Conservation (phyloP, 2,888 invertebrate species). For the Lutraria lutraria region DNA sequence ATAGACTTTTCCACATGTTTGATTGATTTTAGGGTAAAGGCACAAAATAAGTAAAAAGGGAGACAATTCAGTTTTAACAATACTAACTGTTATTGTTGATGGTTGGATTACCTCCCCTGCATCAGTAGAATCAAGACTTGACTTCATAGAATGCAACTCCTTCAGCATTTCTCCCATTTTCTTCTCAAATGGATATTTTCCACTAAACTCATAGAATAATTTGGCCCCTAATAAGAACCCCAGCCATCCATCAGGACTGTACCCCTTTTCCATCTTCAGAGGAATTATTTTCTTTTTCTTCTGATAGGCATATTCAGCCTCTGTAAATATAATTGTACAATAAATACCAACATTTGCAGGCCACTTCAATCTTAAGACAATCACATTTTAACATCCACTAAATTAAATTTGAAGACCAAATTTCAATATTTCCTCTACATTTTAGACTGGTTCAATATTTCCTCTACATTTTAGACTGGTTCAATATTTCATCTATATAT, state of each 20-base stretch:
- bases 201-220: slow-evolving; percentile 72
- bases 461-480: too few relatives aligned
- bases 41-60: background rate
- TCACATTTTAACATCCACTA: too few relatives aligned
- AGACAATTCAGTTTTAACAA: background rate
- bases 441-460: too few relatives aligned
- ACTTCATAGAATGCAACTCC: slow-evolving; percentile 39
- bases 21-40: too few relatives aligned
- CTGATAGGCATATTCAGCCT: slow-evolving; percentile 74
- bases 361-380: too few relatives aligned
- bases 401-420: too few relatives aligned
- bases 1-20: too few relatives aligned
- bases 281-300: slow-evolving; percentile 69
- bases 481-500: too few relatives aligned
- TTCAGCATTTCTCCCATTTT: slow-evolving; percentile 62
- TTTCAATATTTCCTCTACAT: too few relatives aligned
- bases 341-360: background rate
- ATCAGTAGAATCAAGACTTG: background rate
- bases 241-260: slow-evolving; percentile 75
- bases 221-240: slow-evolving; percentile 73
- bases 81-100: background rate
- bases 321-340: slow-evolving; percentile 36
- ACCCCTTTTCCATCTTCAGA: slow-evolving; percentile 68
- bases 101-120: background rate
- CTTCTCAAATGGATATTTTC: slow-evolving; percentile 67